Percentiles rank a stretch among this genome's conserved stretches.
These are phyloP conservation scores for Corythucha ciliata DNA, from an alignment of 2,888 invertebrate genomes.

Conservation along the genomic window DNA sequence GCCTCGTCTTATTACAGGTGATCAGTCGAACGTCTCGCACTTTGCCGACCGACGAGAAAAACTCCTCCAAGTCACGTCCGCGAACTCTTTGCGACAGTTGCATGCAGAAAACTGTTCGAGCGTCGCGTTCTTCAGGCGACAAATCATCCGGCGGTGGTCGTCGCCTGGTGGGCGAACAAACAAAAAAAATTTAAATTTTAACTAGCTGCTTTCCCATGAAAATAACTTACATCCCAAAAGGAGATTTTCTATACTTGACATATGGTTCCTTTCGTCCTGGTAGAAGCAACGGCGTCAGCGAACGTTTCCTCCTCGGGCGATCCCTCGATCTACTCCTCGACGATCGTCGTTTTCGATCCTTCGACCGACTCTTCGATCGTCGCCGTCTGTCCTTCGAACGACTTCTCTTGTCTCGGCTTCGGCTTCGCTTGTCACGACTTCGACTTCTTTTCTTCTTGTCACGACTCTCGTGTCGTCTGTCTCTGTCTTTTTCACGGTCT, in stretches of 20 bases:
- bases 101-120: conserved; percentile 98
- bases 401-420: conserved; percentile 33
- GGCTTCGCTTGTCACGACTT: conserved; percentile 29
- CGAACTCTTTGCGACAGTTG: conserved; percentile 90
- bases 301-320: conserved; percentile 34
- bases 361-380: conserved; percentile 32
- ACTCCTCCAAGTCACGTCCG: conserved; percentile 92
- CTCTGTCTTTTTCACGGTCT: conserved; percentile 39
- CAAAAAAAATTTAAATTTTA: neutral
- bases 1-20: conserved; percentile 95
- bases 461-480: conserved; percentile 29
- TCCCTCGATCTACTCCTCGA: conserved; percentile 31
- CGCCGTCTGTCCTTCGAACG: conserved; percentile 29
- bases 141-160: conserved; percentile 51
- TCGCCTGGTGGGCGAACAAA: too few relatives aligned
- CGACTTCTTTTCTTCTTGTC: conserved; percentile 21
- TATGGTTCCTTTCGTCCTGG: conserved; percentile 42
- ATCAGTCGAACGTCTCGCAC: conserved; percentile 93
- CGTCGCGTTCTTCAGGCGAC: conserved; percentile 94
- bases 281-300: conserved; percentile 39
- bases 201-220: neutral
- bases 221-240: conserved; percentile 42
- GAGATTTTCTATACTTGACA: conserved; percentile 42
- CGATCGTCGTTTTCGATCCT: conserved; percentile 33
- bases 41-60: conserved; percentile 97